These are phyloP conservation scores for Ardeotis arabs DNA, from an alignment of 2,113 vertebrate genomes.

Conservation along the genomic window DNA sequence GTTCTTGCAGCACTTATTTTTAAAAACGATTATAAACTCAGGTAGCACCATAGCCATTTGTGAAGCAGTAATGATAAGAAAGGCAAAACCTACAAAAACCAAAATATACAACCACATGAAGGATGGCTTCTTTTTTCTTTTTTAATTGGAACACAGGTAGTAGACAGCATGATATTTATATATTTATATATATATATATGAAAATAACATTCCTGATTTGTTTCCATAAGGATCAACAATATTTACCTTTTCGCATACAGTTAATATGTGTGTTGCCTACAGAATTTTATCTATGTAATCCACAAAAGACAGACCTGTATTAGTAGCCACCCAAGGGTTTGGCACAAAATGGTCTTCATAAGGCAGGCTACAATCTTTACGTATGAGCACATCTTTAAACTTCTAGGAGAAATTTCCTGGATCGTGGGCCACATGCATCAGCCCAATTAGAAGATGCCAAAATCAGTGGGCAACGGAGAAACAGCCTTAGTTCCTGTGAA, in stretches of 20 bases:
- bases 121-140: neutral
- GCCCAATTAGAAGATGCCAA: neutral
- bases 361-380: neutral
- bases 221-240: neutral
- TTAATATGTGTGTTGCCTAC: neutral
- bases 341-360: neutral
- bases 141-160: neutral
- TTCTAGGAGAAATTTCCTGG: neutral
- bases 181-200: neutral
- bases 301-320: neutral
- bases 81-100: neutral
- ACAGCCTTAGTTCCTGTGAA: neutral
- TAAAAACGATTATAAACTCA: neutral
- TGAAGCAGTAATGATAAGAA: neutral
- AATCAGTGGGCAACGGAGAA: neutral
- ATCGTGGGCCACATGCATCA: fast-evolving
- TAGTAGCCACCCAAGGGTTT: neutral
- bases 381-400: neutral
- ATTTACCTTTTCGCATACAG: neutral
- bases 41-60: neutral
- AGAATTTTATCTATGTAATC: neutral
- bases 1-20: neutral
- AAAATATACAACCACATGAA: neutral
- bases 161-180: neutral
- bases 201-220: neutral